Conservation (phyloP, 2,797 vertebrate genomes). For the Morus bassanus region DNA sequence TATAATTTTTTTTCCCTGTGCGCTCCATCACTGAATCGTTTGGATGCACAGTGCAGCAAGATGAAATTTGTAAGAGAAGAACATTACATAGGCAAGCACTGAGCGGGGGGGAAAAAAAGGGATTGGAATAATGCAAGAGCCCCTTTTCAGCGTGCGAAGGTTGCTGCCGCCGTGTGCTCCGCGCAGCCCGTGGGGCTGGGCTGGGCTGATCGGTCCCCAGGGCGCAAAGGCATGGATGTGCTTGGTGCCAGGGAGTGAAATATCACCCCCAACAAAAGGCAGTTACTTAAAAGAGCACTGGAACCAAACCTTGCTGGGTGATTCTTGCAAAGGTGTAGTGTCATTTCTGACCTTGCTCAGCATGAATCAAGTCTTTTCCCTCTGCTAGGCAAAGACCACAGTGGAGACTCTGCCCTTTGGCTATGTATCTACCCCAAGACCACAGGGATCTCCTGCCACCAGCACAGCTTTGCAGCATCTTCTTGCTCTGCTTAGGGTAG, state of each 20-base stretch:
- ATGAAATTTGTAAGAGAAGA: slow-evolving; percentile 82
- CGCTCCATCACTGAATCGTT: slow-evolving; percentile 75
- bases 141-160: background rate
- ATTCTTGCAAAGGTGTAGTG: background rate
- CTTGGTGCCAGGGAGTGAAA: background rate
- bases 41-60: slow-evolving; percentile 75
- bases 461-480: background rate
- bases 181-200: background rate
- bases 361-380: background rate
- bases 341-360: fast-evolving
- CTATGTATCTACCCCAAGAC: background rate
- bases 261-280: background rate
- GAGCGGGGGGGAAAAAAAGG: background rate
- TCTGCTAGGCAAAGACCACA: background rate
- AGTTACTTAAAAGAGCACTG: background rate
- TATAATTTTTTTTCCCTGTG: slow-evolving; percentile 81
- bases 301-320: background rate
- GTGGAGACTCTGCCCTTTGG: background rate
- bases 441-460: fast-evolving
- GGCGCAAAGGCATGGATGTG: background rate
- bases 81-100: slow-evolving; percentile 70
- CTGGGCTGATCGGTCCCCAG: fast-evolving
- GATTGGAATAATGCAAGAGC: slow-evolving; percentile 63
- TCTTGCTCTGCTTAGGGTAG: background rate
- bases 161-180: background rate